Evolutionary conservation across 2,888 invertebrate species (phyloP), one percentile per base, ranked within the genome.

Genomic region (Synanthedon tipuliformis): DNA sequence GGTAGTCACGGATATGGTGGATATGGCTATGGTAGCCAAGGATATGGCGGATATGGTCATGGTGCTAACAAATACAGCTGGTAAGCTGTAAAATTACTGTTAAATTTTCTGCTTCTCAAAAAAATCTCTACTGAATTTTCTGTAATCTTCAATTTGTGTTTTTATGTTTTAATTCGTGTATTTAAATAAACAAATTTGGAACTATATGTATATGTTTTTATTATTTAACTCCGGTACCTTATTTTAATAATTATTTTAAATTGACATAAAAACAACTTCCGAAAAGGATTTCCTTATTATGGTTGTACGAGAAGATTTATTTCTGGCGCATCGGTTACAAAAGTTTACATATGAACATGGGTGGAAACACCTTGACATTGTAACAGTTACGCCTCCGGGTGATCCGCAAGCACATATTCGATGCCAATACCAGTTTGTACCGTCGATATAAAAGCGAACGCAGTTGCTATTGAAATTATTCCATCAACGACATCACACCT

Each of bases 351-450:
- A 55, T 63, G 58, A 58, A 61, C 51, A 60, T 61, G 65, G 65
- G 64, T 59, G 63, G 62, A 63, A 59, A 63, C 62, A 60, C 81
- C 83, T 81, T 81, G 83, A 80, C 84, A 81, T 80, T 84, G 84
- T 75, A 74, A 73, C 68, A 56, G 67, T 54, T 50, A 50, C 40
- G 50, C 50, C 50, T 18, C 16, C 50, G 50, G 50, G 34, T n/a
- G 50, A 50, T 34, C 27, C 23, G 23, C 12, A 49, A 50, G 10
- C 58, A 68, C 62, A 74, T 77, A 71, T 70, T 63, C 68, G 68
- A 65, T 67, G 66, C 64, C 64, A 70, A 74, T 75, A 81, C 81
- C 79, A 34, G 50, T 50, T 50, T 50, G 27, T 18, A n/a, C 12
- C 13, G 50, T n/a, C 18, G 27, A 40, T 50, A 50, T 50, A 50